These are phyloP conservation scores for Kryphioiulus occultus DNA, from an alignment of 2,888 invertebrate species.

Conservation along the genomic window DNA sequence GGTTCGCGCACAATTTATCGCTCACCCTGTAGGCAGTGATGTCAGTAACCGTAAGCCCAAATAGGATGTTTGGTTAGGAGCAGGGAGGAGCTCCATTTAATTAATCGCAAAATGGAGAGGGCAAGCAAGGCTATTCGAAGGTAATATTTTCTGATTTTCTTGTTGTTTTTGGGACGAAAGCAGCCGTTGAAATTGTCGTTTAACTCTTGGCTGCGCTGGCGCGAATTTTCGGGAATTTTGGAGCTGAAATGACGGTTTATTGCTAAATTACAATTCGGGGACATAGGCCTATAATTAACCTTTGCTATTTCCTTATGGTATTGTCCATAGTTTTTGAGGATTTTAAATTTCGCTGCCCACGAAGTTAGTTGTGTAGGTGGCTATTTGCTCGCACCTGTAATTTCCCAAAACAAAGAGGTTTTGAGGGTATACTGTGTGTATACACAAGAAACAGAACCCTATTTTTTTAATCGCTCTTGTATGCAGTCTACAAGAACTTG, in stretches of 20 bases:
- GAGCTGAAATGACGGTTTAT: not conserved
- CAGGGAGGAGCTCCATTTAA: constrained; percentile 14
- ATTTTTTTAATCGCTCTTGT: too few species aligned
- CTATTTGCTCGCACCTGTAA: not conserved
- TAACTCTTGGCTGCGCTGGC: not conserved
- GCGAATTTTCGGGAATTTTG: not conserved
- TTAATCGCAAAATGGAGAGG: constrained; percentile 47
- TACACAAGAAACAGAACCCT: too few species aligned
- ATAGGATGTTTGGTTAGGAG: constrained; percentile 7
- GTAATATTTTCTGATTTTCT: constrained; percentile 44
- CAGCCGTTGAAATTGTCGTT: not conserved
- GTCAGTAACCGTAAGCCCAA: not conserved
- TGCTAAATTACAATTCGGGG: not conserved
- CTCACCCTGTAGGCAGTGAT: not conserved
- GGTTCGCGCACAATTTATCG: not conserved
- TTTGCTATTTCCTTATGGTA: constrained; percentile 12
- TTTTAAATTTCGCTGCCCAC: not conserved
- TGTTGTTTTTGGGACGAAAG: not conserved
- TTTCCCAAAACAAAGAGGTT: not conserved
- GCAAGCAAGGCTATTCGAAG: constrained; percentile 52
- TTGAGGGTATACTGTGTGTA: too few species aligned
- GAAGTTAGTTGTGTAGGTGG: not conserved
- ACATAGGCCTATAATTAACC: not conserved
- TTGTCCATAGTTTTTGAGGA: not conserved
- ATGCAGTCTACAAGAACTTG: too few species aligned